Percentiles rank a stretch among this genome's conserved stretches.
Conservation (phyloP, 2,888 invertebrate species). For the Nemapogon koenigi region DNA sequence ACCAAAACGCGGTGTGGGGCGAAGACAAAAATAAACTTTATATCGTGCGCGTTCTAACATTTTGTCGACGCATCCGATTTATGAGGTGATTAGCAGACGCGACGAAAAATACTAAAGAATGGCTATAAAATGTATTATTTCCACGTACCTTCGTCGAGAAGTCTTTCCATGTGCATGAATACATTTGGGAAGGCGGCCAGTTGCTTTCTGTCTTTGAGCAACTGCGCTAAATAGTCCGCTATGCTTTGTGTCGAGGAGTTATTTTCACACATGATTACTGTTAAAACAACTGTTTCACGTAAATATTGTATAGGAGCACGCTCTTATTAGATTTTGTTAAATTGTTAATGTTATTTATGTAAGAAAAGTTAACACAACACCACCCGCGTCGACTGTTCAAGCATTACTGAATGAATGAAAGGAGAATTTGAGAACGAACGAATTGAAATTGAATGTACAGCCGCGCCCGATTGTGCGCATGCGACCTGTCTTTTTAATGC, state of each 20-base stretch:
- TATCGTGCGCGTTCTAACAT: constrained; percentile 59
- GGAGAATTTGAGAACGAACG: constrained; percentile 49
- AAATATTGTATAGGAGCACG: constrained; percentile 50
- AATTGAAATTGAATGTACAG: constrained; percentile 61
- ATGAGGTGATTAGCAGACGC: too few relatives aligned
- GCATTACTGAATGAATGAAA: constrained; percentile 52
- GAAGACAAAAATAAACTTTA: constrained; percentile 65
- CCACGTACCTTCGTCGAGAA: constrained; percentile 96
- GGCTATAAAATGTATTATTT: constrained; percentile 29
- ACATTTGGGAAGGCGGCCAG: constrained; percentile 99
- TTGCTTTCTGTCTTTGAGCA: constrained; percentile 99
- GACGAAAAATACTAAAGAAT: too few relatives aligned
- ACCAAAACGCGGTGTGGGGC: constrained; percentile 61
- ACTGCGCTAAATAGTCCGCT: constrained; percentile 99
- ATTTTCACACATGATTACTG: constrained; percentile 62
- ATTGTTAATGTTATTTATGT: constrained; percentile 58
- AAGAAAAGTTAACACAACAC: constrained; percentile 63
- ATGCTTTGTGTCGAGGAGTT: constrained; percentile 88
- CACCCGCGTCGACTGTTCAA: constrained; percentile 61
- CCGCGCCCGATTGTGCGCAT: constrained; percentile 58
- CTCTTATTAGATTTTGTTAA: constrained; percentile 48
- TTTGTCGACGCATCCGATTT: constrained; percentile 58
- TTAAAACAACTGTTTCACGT: too few relatives aligned
- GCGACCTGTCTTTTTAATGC: constrained; percentile 47
- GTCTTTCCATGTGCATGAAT: constrained; percentile 98